phyloP scores from a whole-genome alignment of 2,888 invertebrate genomes.

The Archips crataeganus region DNA sequence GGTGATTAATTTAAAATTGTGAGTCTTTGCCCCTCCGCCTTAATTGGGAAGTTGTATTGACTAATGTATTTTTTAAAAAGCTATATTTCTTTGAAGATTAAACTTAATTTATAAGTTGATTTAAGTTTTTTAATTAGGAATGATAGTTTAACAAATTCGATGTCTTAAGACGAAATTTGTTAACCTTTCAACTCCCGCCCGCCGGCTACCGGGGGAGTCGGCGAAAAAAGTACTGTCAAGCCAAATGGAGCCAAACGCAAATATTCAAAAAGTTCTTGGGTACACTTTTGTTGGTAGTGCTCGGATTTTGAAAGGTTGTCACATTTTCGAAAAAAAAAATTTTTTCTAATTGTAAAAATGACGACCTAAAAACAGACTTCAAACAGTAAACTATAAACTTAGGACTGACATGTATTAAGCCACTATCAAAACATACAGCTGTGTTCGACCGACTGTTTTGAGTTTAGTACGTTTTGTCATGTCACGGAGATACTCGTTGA shows the following conservation, averaged over 20 bases:
- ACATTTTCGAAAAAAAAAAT: not conserved
- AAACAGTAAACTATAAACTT: slow-evolving; percentile 1
- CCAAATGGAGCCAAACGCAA: too few species aligned
- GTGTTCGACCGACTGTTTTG: slow-evolving; percentile 2
- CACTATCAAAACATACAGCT: not conserved
- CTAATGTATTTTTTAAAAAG: slow-evolving; percentile 73
- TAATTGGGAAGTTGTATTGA: slow-evolving; percentile 64
- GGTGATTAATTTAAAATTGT: slow-evolving; percentile 76
- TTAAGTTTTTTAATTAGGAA: slow-evolving; percentile 25
- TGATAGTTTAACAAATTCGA: slow-evolving; percentile 4
- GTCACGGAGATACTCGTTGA: not conserved
- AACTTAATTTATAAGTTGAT: slow-evolving; percentile 31
- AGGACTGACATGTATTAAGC: not conserved
- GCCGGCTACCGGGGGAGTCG: too few species aligned
- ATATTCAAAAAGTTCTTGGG: too few species aligned
- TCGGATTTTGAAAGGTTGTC: too few species aligned
- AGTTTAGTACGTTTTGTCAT: not conserved
- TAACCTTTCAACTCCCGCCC: too few species aligned
- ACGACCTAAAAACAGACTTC: not conserved
- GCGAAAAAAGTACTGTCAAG: too few species aligned
- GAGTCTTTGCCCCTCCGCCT: slow-evolving; percentile 54
- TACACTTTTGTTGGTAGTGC: too few species aligned
- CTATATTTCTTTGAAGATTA: slow-evolving; percentile 46
- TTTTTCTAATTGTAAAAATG: not conserved
- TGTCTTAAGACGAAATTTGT: not conserved